Base-by-base conservation (phyloP, 1,140 invertebrate species). In the Chelonus insularis region DNA sequence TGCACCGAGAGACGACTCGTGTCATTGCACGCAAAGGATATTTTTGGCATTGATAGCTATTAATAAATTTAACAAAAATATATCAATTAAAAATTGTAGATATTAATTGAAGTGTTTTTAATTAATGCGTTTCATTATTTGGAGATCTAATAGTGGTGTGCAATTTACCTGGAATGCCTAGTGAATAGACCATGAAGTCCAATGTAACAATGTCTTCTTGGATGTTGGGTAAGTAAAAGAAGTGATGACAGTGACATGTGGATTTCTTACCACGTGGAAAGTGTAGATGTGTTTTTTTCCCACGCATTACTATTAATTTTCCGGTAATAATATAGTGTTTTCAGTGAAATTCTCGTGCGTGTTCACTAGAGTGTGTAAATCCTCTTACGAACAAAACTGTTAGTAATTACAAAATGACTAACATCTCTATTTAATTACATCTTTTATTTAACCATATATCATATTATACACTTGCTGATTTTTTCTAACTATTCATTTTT, bases 111-210 rank as follows among this genome's bases (percentile, higher is more conserved):
- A 20, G 48, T 41, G 16, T 63, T 23, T 37, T n/a, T n/a, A n/a
- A n/a, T n/a, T n/a, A n/a, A n/a, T n/a, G n/a, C n/a, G n/a, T n/a
- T n/a, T n/a, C n/a, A n/a, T n/a, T n/a, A n/a, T n/a, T n/a, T n/a
- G n/a, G n/a, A n/a, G n/a, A n/a, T n/a, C n/a, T n/a, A n/a, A n/a
- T n/a, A n/a, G n/a, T n/a, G n/a, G n/a, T n/a, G n/a, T n/a, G n/a
- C n/a, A n/a, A n/a, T 36, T 11, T 43, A 29, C 39, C 51, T 62
- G 60, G 60, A 66, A 66, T 66, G 64, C 55, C 56, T 59, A 29
- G 56, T 59, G 51, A 23, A 36, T 29, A 58, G 11, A 64, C 16
- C 34, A 52, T 59, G 60, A n/a, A 12, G 23, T 58, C 60, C 29
- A 55, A 43, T 55, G 29, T 62, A 57, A 62, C 12, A 36, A 51